Evolutionary conservation across 1,140 invertebrate genomes (phyloP).

Genomic region (Saxidomus purpurata): DNA sequence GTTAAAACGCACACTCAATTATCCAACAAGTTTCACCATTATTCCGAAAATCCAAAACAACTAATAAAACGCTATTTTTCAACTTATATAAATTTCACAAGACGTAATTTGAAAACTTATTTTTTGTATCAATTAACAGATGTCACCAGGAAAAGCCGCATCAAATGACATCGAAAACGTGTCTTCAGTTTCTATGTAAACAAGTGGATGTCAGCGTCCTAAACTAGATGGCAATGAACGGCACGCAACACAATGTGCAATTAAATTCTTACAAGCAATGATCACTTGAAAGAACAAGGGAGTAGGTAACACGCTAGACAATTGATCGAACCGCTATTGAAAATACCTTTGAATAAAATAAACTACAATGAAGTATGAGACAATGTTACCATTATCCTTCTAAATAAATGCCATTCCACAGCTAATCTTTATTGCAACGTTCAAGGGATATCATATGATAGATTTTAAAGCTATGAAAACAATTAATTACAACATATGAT

Average conservation of each 20-base stretch:
- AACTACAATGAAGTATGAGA: neutral
- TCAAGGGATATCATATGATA: neutral
- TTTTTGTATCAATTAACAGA: too few species aligned
- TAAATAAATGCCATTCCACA: neutral
- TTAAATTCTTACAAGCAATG: neutral
- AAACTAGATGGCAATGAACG: neutral
- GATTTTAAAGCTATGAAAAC: too few species aligned
- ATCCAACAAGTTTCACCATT: too few species aligned
- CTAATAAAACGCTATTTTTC: too few species aligned
- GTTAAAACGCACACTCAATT: too few species aligned
- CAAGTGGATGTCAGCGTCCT: neutral
- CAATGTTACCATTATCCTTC: neutral
- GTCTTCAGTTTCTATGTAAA: neutral
- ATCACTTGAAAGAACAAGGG: neutral
- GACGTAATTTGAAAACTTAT: too few species aligned
- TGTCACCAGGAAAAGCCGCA: too few species aligned
- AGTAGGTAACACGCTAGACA: neutral
- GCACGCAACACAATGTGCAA: neutral
- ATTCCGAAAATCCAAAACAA: too few species aligned
- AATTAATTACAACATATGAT: too few species aligned
- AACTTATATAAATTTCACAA: too few species aligned
- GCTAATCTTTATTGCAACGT: neutral
- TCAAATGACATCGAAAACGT: too few species aligned
- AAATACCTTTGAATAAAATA: neutral
- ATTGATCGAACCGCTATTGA: constrained; percentile 13